Evolutionary conservation across 1,140 invertebrate species (phyloP), one percentile per base, ranked within the genome.

Genomic region (Procambarus virginalis): DNA sequence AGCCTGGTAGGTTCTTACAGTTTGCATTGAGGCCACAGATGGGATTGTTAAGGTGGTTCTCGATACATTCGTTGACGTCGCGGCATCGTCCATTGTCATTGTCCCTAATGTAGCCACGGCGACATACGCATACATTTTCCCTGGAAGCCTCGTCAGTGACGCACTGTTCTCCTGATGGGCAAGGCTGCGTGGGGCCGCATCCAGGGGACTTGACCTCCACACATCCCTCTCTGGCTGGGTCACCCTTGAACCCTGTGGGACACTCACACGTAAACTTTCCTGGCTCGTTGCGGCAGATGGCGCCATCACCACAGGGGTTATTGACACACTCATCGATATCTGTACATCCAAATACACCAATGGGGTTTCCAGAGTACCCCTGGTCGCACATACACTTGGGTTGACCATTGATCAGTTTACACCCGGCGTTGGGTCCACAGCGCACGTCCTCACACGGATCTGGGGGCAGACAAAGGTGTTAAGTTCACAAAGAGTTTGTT

Each of bases 1-100:
- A 97, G n/a, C 98, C 98, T 0, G 97, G 97, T 70, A 98, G 94
- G 94, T 99, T 99, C 94, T 97, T 98, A 93, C 98, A 98, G 75
- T 98, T 95, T 2, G 97, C 97, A 93, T 98, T 97, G 6, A 97
- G 93, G 1, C 97, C 97, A 94, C 97, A 98, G 3, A 96, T 95
- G 0, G 96, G 95, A 91, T 96, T 96, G 91, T 96, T 96, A 12
- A 96, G 96, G 64, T 95, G 94, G 45, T 73, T 89, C 92, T 96
- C 96, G 1, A 96, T 95, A 92, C 98, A 99, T 94, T 99, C 98
- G 93, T 99, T 97, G 34, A 98, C 95, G 94, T 99, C 98, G 93
- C 96, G 95, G 94, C 97, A 98, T 92, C 96, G 95, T 3, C 96
- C 96, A 51, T 95, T 96, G 22, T 75, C 81, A 14, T 94, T 93